These are phyloP conservation scores for Papilio helenus DNA, from an alignment of 1,140 invertebrate genomes.

Conservation along the genomic window DNA sequence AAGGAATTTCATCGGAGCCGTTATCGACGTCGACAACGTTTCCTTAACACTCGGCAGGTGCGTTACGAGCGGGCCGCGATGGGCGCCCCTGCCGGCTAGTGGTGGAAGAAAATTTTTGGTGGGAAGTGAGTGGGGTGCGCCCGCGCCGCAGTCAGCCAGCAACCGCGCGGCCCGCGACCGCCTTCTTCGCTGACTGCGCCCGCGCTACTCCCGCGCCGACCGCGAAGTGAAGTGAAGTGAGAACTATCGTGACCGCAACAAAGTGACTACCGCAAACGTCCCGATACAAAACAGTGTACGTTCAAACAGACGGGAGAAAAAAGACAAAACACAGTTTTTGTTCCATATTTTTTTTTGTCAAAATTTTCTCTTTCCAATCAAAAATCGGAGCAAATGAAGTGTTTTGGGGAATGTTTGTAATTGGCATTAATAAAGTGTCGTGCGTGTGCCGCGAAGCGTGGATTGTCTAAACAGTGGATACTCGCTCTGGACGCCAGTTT, in stretches of 20 bases:
- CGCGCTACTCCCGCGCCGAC: constrained; percentile 34
- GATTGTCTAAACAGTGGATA: constrained; percentile 60
- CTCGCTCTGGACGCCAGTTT: constrained; percentile 62
- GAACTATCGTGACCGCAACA: constrained; percentile 47
- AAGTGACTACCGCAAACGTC: constrained; percentile 51
- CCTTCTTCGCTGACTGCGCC: constrained; percentile 53
- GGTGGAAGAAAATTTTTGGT: constrained; percentile 79
- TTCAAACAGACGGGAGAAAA: constrained; percentile 52
- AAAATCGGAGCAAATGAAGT: constrained; percentile 45
- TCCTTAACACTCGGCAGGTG: constrained; percentile 8
- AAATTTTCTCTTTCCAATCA: constrained; percentile 39
- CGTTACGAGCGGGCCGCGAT: constrained; percentile 59
- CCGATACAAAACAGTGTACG: constrained; percentile 67
- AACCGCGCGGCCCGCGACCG: constrained; percentile 71
- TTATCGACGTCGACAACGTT: constrained; percentile 4
- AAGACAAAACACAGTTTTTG: constrained; percentile 50
- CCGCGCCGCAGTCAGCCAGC: constrained; percentile 69
- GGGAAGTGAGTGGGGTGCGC: constrained; percentile 80
- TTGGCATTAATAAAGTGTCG: constrained; percentile 80
- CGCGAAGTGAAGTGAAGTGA: constrained; percentile 63
- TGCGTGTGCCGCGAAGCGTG: constrained; percentile 64
- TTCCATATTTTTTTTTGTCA: constrained; percentile 45
- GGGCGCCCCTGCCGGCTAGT: constrained; percentile 51
- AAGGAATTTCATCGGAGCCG: not conserved
- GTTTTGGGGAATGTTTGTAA: constrained; percentile 72